Evolutionary conservation across 2,888 invertebrate genomes (phyloP).

Genomic region (Disparrhopalites patrizii): DNA sequence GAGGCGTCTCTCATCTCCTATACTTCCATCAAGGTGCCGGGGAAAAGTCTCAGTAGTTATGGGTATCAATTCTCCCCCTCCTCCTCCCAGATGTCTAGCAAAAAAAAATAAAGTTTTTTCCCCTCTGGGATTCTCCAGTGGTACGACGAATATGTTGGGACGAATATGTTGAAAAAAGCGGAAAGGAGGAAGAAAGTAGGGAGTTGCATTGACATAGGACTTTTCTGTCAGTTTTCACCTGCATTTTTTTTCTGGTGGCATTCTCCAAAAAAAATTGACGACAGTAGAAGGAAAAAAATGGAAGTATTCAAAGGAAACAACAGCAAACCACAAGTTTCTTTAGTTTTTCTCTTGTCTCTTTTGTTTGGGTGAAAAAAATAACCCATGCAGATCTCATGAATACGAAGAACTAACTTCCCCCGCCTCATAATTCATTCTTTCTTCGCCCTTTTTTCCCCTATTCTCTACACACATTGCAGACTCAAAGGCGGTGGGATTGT

Average conservation of each 20-base stretch:
- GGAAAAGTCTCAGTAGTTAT: neutral
- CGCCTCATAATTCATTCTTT: neutral
- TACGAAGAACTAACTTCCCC: neutral
- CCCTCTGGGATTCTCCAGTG: neutral
- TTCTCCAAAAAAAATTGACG: neutral
- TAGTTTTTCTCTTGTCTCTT: too few relatives aligned
- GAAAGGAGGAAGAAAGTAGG: neutral
- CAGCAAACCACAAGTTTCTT: too few relatives aligned
- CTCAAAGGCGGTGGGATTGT: too few relatives aligned
- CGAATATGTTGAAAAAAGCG: neutral
- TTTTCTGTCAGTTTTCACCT: too few relatives aligned
- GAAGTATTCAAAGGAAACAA: too few relatives aligned
- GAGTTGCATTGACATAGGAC: too few relatives aligned
- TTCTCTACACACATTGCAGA: neutral
- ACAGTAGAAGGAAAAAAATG: too few relatives aligned
- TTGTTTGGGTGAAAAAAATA: too few relatives aligned
- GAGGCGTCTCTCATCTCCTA: too few relatives aligned
- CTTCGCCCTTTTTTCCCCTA: too few relatives aligned
- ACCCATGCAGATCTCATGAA: too few relatives aligned
- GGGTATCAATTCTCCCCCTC: neutral
- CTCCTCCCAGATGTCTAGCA: neutral
- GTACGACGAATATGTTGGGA: neutral
- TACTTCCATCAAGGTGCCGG: too few relatives aligned
- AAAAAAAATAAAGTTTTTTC: neutral
- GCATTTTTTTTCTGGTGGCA: neutral